Percentiles rank a stretch among this genome's conserved stretches.
These are phyloP conservation scores for Campopleginae sp. DNA, from an alignment of 2,888 invertebrate genomes.

Conservation along the genomic window DNA sequence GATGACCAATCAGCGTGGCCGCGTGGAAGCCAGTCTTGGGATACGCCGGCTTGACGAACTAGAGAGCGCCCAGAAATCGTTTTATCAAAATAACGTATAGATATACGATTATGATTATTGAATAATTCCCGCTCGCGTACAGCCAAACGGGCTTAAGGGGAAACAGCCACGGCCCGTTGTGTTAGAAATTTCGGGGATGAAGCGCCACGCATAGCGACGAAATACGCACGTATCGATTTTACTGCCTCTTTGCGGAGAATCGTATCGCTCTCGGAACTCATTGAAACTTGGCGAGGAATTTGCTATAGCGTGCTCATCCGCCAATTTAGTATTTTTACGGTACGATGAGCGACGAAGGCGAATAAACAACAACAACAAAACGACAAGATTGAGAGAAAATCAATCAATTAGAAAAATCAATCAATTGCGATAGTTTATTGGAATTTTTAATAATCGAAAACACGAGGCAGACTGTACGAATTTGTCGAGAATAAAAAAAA, in stretches of 20 bases:
- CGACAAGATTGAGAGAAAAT: conserved; percentile 3
- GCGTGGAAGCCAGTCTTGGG: neutral
- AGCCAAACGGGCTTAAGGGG: neutral
- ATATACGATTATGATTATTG: conserved; percentile 3
- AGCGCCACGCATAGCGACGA: conserved; percentile 5
- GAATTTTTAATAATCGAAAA: conserved; percentile 11
- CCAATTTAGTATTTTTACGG: conserved; percentile 20
- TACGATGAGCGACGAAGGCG: conserved; percentile 7
- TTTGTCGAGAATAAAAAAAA: conserved; percentile 23
- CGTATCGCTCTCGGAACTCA: conserved; percentile 49
- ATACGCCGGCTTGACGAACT: neutral
- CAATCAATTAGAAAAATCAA: conserved; percentile 28
- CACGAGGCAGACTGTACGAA: conserved; percentile 3
- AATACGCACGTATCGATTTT: conserved; percentile 58
- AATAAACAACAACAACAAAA: neutral
- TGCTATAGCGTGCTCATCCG: conserved; percentile 19
- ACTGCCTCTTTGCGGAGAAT: conserved; percentile 46
- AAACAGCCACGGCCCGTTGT: conserved; percentile 1
- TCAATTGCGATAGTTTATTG: neutral
- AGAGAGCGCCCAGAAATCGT: neutral
- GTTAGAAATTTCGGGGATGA: conserved; percentile 28
- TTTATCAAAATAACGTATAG: conserved; percentile 1
- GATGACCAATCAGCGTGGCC: neutral
- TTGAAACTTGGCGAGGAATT: conserved; percentile 43
- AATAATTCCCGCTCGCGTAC: neutral